A percentile compares a stretch with the other conserved stretches of the same genome.
Evolutionary conservation across 2,888 invertebrate species (phyloP).

Genomic region (Quadroppia sp.): DNA sequence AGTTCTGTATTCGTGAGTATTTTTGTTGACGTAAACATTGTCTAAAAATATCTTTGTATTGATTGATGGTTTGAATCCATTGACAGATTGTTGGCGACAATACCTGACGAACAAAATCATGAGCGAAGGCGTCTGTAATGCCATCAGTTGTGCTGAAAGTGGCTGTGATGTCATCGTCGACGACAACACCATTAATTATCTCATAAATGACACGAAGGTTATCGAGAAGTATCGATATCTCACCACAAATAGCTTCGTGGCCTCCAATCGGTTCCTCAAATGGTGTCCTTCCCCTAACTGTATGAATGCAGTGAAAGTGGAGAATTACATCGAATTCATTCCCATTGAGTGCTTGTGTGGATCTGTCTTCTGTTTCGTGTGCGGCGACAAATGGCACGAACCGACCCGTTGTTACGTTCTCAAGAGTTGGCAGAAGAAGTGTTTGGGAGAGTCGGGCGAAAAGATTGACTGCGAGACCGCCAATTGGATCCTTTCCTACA

Average conservation of each 20-base stretch:
- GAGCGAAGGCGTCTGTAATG: conserved; percentile 54
- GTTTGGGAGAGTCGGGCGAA: too few species aligned
- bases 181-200: conserved; percentile 56
- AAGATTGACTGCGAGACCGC: conserved; percentile 97
- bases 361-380: conserved; percentile 63
- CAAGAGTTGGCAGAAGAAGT: conserved; percentile 96
- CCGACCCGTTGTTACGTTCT: conserved; percentile 91
- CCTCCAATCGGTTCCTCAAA: conserved; percentile 83
- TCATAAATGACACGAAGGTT: conserved; percentile 37
- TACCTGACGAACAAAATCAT: conserved; percentile 58
- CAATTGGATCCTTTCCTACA: conserved; percentile 99
- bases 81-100: conserved; percentile 56
- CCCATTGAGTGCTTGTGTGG: background rate
- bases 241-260: conserved; percentile 57
- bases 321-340: background rate
- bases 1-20: conserved; percentile 53
- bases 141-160: conserved; percentile 56
- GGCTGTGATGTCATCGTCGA: conserved; percentile 57
- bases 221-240: conserved; percentile 53
- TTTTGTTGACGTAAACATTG: background rate
- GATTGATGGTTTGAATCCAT: conserved; percentile 56
- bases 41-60: conserved; percentile 46
- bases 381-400: conserved; percentile 97
- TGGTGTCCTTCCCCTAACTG: conserved; percentile 99
- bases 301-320: conserved; percentile 56